Percentiles rank a stretch among this genome's conserved stretches.
Conservation (phyloP, 2,888 invertebrate genomes). For the Drosophila kanekoi region DNA sequence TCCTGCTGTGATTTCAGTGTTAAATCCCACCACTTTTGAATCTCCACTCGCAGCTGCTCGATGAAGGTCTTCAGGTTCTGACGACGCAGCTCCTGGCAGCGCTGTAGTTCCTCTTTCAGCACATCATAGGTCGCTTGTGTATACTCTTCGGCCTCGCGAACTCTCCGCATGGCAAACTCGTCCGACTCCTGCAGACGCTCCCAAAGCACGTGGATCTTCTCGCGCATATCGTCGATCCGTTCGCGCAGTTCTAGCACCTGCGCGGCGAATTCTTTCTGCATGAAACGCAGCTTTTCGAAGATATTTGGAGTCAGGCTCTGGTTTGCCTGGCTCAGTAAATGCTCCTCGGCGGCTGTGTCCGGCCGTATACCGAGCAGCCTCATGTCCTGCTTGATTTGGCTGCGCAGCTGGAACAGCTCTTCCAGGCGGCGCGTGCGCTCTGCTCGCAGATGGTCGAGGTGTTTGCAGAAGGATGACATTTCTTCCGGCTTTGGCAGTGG, state of each 20-base stretch:
- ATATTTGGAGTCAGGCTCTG: constrained; percentile 88
- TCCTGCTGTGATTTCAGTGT: constrained; percentile 89
- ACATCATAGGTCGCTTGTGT: constrained; percentile 80
- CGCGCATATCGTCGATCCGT: constrained; percentile 87
- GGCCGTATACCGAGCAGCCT: constrained; percentile 82
- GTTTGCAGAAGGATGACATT: constrained; percentile 87
- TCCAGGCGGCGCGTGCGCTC: constrained; percentile 87
- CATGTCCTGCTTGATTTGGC: constrained; percentile 83
- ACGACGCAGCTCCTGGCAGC: constrained; percentile 91
- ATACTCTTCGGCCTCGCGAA: constrained; percentile 82
- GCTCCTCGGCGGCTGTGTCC: constrained; percentile 75
- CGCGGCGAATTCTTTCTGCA: constrained; percentile 87
- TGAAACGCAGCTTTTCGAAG: constrained; percentile 87
- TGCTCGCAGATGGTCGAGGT: constrained; percentile 87
- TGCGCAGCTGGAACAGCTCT: constrained; percentile 81
- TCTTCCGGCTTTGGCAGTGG: constrained; percentile 88
- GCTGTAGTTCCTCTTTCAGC: constrained; percentile 88
- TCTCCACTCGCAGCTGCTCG: constrained; percentile 88
- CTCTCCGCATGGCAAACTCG: constrained; percentile 88
- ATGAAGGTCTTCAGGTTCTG: constrained; percentile 89
- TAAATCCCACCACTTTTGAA: constrained; percentile 91
- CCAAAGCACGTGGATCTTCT: constrained; percentile 90
- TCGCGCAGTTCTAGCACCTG: constrained; percentile 87
- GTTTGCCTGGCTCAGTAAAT: constrained; percentile 84
- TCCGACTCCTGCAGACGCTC: constrained; percentile 90